Conservation (phyloP, 1,140 invertebrate genomes). For the Sminthurinus signatus region DNA sequence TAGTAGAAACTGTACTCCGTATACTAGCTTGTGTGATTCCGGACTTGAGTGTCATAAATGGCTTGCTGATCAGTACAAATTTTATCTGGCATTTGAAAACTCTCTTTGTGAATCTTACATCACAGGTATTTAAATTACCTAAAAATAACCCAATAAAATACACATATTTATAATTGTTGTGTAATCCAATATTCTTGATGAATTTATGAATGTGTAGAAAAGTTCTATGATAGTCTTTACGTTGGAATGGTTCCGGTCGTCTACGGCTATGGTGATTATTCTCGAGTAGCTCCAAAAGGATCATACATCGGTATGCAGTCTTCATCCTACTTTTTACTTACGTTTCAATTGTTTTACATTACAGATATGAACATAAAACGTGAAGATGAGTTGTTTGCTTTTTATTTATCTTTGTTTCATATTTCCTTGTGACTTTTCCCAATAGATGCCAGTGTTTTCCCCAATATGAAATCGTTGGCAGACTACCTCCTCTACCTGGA, state of each 20-base stretch:
- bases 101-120: slow-evolving; percentile 47
- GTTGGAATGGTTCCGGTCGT: slow-evolving; percentile 60
- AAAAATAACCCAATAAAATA: too few species aligned
- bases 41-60: slow-evolving; percentile 39
- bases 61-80: slow-evolving; percentile 46
- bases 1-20: slow-evolving; percentile 36
- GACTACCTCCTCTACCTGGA: slow-evolving; percentile 51
- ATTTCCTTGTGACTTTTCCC: too few species aligned
- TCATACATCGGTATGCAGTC: too few species aligned
- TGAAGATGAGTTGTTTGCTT: too few species aligned
- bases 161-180: too few species aligned
- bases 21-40: neutral
- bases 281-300: slow-evolving; percentile 53
- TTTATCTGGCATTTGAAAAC: slow-evolving; percentile 53
- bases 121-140: too few species aligned
- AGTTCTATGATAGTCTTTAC: slow-evolving; percentile 43
- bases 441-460: slow-evolving; percentile 55
- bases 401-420: too few species aligned
- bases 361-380: too few species aligned
- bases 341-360: too few species aligned
- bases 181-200: too few species aligned
- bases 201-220: too few species aligned
- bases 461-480: slow-evolving; percentile 50
- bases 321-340: too few species aligned
- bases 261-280: slow-evolving; percentile 56